These are phyloP conservation scores for Megalopta genalis DNA, from an alignment of 1,140 invertebrate species.

Conservation along the genomic window DNA sequence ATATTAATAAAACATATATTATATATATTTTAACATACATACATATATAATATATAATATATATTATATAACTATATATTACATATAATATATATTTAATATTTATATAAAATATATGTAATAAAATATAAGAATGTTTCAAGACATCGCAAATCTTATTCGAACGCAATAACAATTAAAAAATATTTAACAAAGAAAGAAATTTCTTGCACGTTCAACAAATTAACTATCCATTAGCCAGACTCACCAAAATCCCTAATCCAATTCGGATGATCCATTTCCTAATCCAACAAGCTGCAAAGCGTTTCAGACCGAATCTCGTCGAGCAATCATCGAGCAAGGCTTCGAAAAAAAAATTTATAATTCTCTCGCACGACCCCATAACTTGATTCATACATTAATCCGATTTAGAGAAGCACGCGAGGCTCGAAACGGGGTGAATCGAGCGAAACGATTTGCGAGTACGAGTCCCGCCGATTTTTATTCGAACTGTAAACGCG, in stretches of 20 bases:
- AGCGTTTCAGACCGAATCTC: neutral
- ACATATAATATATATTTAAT: no score
- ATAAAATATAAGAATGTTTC: no score
- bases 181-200: neutral
- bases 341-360: neutral
- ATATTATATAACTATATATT: no score
- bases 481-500: no score
- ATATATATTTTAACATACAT: no score
- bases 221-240: neutral
- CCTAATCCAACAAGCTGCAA: neutral
- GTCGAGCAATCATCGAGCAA: neutral
- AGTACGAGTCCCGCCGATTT: no score
- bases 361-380: neutral
- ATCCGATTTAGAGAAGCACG: neutral
- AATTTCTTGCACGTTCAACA: neutral
- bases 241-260: neutral
- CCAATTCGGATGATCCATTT: neutral
- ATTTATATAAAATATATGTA: no score
- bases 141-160: no score
- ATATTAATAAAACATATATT: no score
- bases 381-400: conserved; percentile 26
- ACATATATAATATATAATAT: no score
- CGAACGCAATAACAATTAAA: no score
- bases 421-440: neutral
- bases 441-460: no score